Evolutionary conservation across 2,113 vertebrate species (phyloP), one percentile per base, ranked within the genome.

Genomic region (Rhodinocichla rosea): DNA sequence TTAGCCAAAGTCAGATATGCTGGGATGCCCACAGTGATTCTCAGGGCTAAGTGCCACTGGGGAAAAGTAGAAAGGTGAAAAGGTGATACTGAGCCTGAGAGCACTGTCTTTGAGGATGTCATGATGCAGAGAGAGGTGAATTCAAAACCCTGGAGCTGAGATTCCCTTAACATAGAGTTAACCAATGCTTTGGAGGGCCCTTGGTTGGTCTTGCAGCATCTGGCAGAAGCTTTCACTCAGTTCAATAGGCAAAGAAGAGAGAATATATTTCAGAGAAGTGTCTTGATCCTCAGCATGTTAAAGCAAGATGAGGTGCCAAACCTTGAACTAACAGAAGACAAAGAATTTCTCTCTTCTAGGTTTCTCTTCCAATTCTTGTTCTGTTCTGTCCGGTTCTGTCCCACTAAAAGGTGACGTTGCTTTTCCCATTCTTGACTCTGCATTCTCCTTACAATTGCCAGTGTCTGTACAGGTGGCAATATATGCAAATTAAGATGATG

Each of bases 401-500:
- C 19, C 21, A n/a, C 24, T 44, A 74, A 56, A 35, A 52, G 27
- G 15, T 4, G 2, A 44, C 5, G 2, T 21, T 47, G 20, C 13
- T 32, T 70, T 84, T 92, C 37, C 20, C 12, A 14, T 5, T 24
- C 18, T 33, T 39, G 10, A 17, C 14, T 81, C 65, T 60, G n/a
- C 22, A 35, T 14, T 74, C 18, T 3, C 1, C 22, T 68, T 22
- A 39, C 0, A 0, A 45, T 47, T 50, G 15, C 50, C 67, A 62
- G 21, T 39, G 30, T 81, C 23, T 87, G 23, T 47, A 67, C 27
- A 76, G 12, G 30, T 37, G 33, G 10, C 8, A 71, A 20, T 14
- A 39, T 5, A 37, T 63, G 32, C 16, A 53, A 77, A 75, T 1
- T 11, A 55, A 52, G 13, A 28, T 11, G 9, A 56, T 20, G 5